Percentiles rank a stretch among this genome's conserved stretches.
Conservation (phyloP, 2,113 vertebrate genomes). For the Notothenia rossii region DNA sequence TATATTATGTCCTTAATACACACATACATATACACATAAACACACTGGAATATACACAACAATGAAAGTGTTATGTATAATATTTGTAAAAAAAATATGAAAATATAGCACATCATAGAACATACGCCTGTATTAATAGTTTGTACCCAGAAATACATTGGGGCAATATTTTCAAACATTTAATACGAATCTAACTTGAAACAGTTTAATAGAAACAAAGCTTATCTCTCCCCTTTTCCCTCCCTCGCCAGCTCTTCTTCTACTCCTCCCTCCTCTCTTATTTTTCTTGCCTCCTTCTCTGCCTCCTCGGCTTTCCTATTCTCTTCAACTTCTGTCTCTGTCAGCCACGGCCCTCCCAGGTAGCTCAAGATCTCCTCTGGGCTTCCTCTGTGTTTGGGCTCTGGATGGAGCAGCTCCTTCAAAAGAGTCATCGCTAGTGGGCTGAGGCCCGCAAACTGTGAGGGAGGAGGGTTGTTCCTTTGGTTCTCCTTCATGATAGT, state of each 20-base stretch:
- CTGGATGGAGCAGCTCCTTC: slow-evolving; percentile 85
- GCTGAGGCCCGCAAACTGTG: slow-evolving; percentile 84
- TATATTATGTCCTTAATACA: neutral
- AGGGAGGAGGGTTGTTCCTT: slow-evolving; percentile 71
- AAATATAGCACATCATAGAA: slow-evolving; percentile 51
- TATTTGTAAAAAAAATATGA: slow-evolving; percentile 58
- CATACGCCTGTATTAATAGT: neutral
- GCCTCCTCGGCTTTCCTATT: slow-evolving; percentile 77
- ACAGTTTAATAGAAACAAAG: neutral
- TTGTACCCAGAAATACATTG: slow-evolving; percentile 6
- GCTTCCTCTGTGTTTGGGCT: slow-evolving; percentile 84
- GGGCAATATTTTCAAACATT: slow-evolving; percentile 1
- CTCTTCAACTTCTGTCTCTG: slow-evolving; percentile 79
- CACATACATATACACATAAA: neutral
- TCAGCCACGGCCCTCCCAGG: slow-evolving; percentile 84
- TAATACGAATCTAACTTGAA: neutral
- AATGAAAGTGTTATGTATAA: slow-evolving; percentile 3
- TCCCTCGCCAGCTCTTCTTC: slow-evolving; percentile 74
- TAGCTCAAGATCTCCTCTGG: slow-evolving; percentile 87
- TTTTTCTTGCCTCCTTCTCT: slow-evolving; percentile 77
- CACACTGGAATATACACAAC: slow-evolving; percentile 45
- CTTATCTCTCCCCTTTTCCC: slow-evolving; percentile 81
- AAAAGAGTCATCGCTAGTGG: slow-evolving; percentile 84
- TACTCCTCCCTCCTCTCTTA: slow-evolving; percentile 74
- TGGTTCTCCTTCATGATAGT: slow-evolving; percentile 48